Base-by-base conservation (phyloP, 2,797 vertebrate genomes). In the Pampus argenteus region DNA sequence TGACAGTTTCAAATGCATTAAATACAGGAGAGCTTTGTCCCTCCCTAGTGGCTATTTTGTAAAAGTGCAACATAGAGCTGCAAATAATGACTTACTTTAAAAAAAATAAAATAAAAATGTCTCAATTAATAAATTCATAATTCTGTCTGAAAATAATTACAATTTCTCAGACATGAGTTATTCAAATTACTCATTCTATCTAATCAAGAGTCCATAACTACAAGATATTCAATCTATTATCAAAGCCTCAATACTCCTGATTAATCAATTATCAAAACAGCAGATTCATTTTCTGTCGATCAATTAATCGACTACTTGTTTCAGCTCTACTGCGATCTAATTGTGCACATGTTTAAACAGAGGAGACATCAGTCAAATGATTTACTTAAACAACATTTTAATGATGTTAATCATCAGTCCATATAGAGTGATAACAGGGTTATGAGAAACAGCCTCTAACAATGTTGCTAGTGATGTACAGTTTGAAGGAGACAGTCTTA, bases 361-460 rank as follows among this genome's bases (percentile, higher is more conserved):
- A 79, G 0, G 22, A 73, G 22, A 4, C 58, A 51, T 10, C 2
- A 83, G 62, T 38, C 63, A 76, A 47, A 31, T 26, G 9, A 57
- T 78, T 93, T 93, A 91, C 66, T 91, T 88, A 92, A 93, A 93
- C 91, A 93, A 94, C 87, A 90, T 92, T 95, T 95, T 95, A 95
- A 94, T 95, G 75, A 90, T 88, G 90, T 94, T 95, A 95, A 90
- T 93, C 81, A 91, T 90, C 91, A 92, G 91, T 92, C 81, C 89
- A 92, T 89, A 91, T 73, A 90, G 85, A 84, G 83, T 79, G 79
- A 92, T 83, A 88, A 93, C 86, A 91, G 83, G 83, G 86, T 92
- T 91, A 93, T 89, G 92, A 89, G 89, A 91, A 91, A 92, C 84
- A 83, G 86, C 84, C 86, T 91, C 74, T 75, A 77, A 92, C 86